Evolutionary conservation across 2,888 invertebrate genomes (phyloP).

Genomic region (Drosophila cognata): DNA sequence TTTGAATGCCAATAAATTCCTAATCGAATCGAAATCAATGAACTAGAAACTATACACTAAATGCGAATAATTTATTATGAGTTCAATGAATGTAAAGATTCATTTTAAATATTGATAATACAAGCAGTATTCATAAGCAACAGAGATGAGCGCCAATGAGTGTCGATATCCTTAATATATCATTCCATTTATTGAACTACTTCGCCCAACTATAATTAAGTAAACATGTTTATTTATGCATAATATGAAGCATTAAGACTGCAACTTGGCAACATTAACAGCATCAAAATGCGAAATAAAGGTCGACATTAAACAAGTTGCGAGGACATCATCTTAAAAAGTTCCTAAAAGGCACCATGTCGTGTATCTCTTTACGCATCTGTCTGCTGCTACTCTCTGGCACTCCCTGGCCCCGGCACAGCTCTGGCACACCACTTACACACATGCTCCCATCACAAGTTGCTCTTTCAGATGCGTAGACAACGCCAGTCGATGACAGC

Average conservation of each 20-base stretch:
- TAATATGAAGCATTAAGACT: constrained; percentile 8
- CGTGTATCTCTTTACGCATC: constrained; percentile 45
- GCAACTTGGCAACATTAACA: constrained; percentile 31
- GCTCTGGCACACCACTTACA: not conserved
- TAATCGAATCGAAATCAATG: constrained; percentile 5
- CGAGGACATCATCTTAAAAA: constrained; percentile 45
- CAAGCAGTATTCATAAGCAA: not conserved
- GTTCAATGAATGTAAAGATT: not conserved
- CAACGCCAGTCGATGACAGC: constrained; percentile 67
- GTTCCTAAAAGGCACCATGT: constrained; percentile 60
- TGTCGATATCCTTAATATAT: not conserved
- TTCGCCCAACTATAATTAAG: not conserved
- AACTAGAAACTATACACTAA: not conserved
- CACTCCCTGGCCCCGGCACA: not conserved
- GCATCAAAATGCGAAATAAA: constrained; percentile 40
- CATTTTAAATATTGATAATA: not conserved
- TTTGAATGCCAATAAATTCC: constrained; percentile 14
- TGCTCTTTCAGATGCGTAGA: constrained; percentile 60
- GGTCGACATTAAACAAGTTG: constrained; percentile 48
- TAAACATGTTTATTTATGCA: not conserved
- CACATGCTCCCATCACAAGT: constrained; percentile 3
- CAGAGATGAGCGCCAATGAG: not conserved
- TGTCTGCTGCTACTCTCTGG: not conserved
- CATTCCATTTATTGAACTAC: not conserved
- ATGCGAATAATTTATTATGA: not conserved